Percentiles rank a stretch among this genome's conserved stretches.
phyloP scores from a whole-genome alignment of 2,113 vertebrate species.

The Grammomys dolichurus region DNA sequence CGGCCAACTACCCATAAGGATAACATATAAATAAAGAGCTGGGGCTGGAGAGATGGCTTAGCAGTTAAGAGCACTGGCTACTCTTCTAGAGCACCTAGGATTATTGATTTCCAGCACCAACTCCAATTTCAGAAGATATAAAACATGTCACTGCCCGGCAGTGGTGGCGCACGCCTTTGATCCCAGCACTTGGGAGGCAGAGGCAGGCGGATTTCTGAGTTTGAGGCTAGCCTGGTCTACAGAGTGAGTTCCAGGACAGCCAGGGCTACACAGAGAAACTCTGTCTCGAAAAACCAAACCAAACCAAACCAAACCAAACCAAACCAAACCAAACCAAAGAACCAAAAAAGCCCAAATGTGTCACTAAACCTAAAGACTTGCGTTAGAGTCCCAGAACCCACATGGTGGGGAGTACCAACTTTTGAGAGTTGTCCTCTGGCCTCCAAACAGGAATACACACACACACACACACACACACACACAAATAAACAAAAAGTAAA shows the following conservation, averaged over 20 bases:
- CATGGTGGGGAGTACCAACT: background rate
- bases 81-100: background rate
- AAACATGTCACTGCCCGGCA: background rate
- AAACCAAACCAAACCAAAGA: too few relatives aligned
- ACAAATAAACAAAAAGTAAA: background rate
- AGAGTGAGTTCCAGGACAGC: too few relatives aligned
- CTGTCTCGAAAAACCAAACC: too few relatives aligned
- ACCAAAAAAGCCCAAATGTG: too few relatives aligned
- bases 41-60: background rate
- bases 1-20: background rate
- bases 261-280: too few relatives aligned
- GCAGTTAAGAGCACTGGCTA: background rate
- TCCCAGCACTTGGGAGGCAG: too few relatives aligned
- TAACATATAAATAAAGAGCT: background rate
- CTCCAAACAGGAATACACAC: too few relatives aligned
- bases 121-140: background rate
- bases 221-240: too few relatives aligned
- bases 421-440: background rate
- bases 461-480: background rate
- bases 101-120: background rate
- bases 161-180: too few relatives aligned
- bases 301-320: too few relatives aligned
- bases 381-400: background rate
- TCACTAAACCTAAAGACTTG: background rate
- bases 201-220: too few relatives aligned